Evolutionary conservation across 2,113 vertebrate genomes (phyloP), one percentile per base, ranked within the genome.

Genomic region (Saimiri boliviensis): DNA sequence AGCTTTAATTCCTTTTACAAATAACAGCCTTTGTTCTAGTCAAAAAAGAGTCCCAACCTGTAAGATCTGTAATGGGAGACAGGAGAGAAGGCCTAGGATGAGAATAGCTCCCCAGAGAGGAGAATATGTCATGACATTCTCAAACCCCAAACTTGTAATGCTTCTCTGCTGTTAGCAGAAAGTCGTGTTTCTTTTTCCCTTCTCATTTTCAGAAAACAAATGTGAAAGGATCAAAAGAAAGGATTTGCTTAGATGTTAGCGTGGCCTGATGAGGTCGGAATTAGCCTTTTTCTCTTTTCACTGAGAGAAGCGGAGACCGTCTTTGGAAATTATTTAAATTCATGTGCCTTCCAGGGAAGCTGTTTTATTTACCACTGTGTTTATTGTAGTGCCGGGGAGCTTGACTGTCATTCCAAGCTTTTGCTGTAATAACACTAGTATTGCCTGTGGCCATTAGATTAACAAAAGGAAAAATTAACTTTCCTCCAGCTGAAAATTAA

Each of bases 361-460:
- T 89, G 71, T 91, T 98, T 98, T 93, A 97, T 87, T 97, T 97
- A 96, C 96, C 76, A 63, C 56, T 63, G 83, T 58, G 49, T 76
- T 98, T 97, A 95, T 93, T 95, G 20, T 92, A 97, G 95, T 86
- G 2, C 93, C 54, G 17, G 97, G 97, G 95, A 97, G 84, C 95
- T 80, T 96, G 74, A 86, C 93, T 97, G 95, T 92, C 94, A 86
- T 84, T 92, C 79, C 81, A 90, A 90, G 83, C 92, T 92, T 93
- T 35, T 90, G 89, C 91, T 70, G 91, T 85, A 97, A 93, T 98
- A 96, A 97, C 89, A 80, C 85, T 94, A 71, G 3, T 1, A 60
- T 96, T 96, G 97, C 96, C 95, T 85, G 77, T 89, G 97, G 98
- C 96, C 97, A 96, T 98, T 98, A 94, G 84, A 98, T 97, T 93